These are phyloP conservation scores for Equus quagga DNA, from an alignment of 2,113 vertebrate species.

Conservation along the genomic window DNA sequence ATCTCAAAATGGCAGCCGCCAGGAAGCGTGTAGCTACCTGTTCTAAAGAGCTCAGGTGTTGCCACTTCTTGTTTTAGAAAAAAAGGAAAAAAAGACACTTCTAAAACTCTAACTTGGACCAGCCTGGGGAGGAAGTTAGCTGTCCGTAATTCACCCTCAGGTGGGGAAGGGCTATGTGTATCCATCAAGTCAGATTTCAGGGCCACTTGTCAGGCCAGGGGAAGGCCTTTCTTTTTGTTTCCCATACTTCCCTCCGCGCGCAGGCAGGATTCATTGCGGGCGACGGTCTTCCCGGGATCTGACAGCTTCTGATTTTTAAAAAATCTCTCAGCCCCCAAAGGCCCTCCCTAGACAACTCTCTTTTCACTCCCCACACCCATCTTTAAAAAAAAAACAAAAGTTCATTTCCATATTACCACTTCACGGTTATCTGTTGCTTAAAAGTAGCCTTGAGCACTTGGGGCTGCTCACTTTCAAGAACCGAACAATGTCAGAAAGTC, in stretches of 20 bases:
- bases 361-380: not conserved
- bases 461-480: slow-evolving; percentile 81
- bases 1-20: slow-evolving; percentile 84
- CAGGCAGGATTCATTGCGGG: slow-evolving; percentile 33
- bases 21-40: slow-evolving; percentile 70
- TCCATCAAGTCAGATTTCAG: slow-evolving; percentile 59
- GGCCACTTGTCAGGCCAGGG: not conserved
- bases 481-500: slow-evolving; percentile 83
- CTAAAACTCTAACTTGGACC: not conserved
- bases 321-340: slow-evolving; percentile 66
- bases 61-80: slow-evolving; percentile 57
- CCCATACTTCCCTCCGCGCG: not conserved
- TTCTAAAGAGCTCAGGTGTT: slow-evolving; percentile 68
- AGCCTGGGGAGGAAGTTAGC: not conserved
- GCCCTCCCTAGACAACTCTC: not conserved
- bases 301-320: slow-evolving; percentile 7
- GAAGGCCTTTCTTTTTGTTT: not conserved
- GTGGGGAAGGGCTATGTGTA: slow-evolving; percentile 54
- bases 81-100: not conserved
- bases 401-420: slow-evolving; percentile 81
- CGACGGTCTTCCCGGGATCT: not conserved
- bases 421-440: slow-evolving; percentile 82
- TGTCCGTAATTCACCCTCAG: slow-evolving; percentile 51
- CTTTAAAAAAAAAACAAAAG: too few relatives aligned
- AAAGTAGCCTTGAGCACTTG: slow-evolving; percentile 82